Evolutionary conservation across 2,888 invertebrate genomes (phyloP), one percentile per base, ranked within the genome.

Genomic region (Mythimna loreyi): DNA sequence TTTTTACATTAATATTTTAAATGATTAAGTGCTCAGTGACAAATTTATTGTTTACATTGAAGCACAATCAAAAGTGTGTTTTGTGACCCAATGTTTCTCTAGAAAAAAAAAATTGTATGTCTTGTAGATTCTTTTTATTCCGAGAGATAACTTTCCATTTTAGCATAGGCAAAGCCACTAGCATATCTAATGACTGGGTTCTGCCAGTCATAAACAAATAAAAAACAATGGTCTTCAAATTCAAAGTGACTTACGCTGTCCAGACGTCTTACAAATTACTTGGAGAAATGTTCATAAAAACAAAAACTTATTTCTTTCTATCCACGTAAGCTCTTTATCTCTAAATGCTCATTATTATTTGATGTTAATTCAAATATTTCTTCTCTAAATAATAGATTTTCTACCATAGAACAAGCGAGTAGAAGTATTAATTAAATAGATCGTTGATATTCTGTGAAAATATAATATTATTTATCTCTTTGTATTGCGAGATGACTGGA

Each of bases 281-380:
- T 21, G 40, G 25, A 49, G 2, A 55, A 40, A 28, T 50, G 19
- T 73, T 56, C 11, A 13, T 11, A 28, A 33, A 49, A 45, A 36
- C 9, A 21, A 47, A 55, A 53, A 52, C 7, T 45, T 36, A 33
- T 40, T 36, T 67, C 21, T 50, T 45, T 49, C n/a, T 59, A 47
- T 45, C 9, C 23, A 40, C 13, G 58, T 50, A 53, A 67, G 58
- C 75, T 57, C 21, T 64, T 65, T 40, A 72, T 75, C 53, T 66
- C 16, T 8, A 33, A 75, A 75, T 74, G 9, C 21, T 74, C 40
- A 59, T 75, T 67, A 75, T 47, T 33, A 75, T 75, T 67, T 75
- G 8, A 66, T 72, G 49, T 50, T 36, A 75, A 50, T 67, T 50
- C 68, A 36, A 75, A 36, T 30, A 75, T 55, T 59, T 52, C 66